These are phyloP conservation scores for Ascaphus truei DNA, from an alignment of 2,113 vertebrate genomes.

Conservation along the genomic window DNA sequence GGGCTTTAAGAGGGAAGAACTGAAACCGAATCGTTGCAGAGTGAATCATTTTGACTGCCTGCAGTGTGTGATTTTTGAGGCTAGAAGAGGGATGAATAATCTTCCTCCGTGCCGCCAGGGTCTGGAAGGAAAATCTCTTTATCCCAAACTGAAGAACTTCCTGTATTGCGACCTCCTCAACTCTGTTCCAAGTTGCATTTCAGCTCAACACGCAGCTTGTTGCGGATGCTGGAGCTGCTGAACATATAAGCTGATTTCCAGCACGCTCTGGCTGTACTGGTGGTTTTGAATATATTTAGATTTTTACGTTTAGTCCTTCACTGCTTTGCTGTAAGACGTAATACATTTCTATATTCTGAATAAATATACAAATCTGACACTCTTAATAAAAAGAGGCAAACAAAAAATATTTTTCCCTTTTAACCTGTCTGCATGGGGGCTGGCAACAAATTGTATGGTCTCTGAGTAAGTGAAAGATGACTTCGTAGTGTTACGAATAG, in stretches of 20 bases:
- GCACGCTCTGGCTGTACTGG: too few relatives aligned
- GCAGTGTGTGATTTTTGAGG: slow-evolving; percentile 4
- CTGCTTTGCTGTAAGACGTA: too few relatives aligned
- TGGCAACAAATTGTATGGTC: too few relatives aligned
- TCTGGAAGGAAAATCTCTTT: slow-evolving; percentile 21
- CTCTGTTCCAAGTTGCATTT: slow-evolving; percentile 2
- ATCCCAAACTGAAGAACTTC: slow-evolving; percentile 18
- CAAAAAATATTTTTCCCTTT: too few relatives aligned
- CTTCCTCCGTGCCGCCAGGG: slow-evolving; percentile 1
- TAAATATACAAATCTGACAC: too few relatives aligned
- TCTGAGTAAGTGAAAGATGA: too few relatives aligned
- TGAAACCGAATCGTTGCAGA: neutral
- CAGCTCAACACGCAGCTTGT: neutral
- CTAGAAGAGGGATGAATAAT: slow-evolving; percentile 31
- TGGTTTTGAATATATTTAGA: too few relatives aligned
- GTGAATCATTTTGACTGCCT: slow-evolving; percentile 22
- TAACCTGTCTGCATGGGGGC: too few relatives aligned
- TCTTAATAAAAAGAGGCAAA: too few relatives aligned
- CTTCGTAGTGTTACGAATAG: too few relatives aligned
- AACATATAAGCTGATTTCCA: neutral
- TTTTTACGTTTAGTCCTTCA: too few relatives aligned
- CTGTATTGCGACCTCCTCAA: slow-evolving; percentile 29
- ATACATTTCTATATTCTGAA: too few relatives aligned
- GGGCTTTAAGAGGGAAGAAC: neutral
- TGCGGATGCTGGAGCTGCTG: neutral